Conservation (phyloP, 2,113 vertebrate genomes). For the Conger conger region DNA sequence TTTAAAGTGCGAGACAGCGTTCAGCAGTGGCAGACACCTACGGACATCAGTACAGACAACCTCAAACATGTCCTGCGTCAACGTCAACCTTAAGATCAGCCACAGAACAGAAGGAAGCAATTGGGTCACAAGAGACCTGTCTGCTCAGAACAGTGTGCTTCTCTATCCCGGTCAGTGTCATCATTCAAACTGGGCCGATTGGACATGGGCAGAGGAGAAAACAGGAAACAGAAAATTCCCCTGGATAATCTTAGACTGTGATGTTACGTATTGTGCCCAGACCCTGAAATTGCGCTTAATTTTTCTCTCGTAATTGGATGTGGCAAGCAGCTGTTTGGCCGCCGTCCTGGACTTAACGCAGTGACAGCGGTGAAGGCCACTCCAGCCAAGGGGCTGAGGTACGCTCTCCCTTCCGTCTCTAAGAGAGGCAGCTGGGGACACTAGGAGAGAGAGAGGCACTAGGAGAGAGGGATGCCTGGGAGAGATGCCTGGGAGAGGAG, state of each 20-base stretch:
- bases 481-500: background rate
- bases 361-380: slow-evolving; percentile 26
- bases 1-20: no score
- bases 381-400: background rate
- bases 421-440: slow-evolving; percentile 39
- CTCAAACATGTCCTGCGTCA: background rate
- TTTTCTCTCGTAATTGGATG: slow-evolving; percentile 52
- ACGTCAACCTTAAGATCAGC: no score
- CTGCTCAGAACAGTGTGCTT: background rate
- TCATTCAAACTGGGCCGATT: slow-evolving; percentile 11
- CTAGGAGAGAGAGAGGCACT: no score
- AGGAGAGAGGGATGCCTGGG: no score
- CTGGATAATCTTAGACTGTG: slow-evolving; percentile 55
- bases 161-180: background rate
- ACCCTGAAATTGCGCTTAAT: slow-evolving; percentile 48
- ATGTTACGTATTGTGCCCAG: slow-evolving; percentile 51
- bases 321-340: slow-evolving; percentile 44
- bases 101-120: background rate
- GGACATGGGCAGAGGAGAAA: slow-evolving; percentile 2
- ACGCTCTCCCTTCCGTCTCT: slow-evolving; percentile 4
- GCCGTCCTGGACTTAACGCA: slow-evolving; percentile 46
- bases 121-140: background rate
- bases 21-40: no score
- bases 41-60: no score
- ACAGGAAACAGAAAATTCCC: slow-evolving; percentile 49